A percentile compares a stretch with the other conserved stretches of the same genome.
Evolutionary conservation across 2,113 vertebrate species (phyloP).

Genomic region (Excalfactoria chinensis): DNA sequence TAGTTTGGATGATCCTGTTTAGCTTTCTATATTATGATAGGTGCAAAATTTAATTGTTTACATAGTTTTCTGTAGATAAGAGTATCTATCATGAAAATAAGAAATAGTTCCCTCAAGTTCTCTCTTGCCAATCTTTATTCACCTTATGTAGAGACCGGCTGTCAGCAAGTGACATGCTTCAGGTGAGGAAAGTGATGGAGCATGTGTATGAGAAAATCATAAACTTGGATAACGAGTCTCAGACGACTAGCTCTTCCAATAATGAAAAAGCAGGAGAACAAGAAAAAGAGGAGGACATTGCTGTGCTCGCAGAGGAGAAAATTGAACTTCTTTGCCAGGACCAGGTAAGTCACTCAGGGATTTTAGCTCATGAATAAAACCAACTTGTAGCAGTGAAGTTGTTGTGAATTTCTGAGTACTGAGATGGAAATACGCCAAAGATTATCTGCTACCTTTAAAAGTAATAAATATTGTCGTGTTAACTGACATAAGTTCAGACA

Average conservation of each 20-base stretch:
- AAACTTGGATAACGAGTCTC: conserved; percentile 96
- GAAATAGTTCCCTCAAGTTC: neutral
- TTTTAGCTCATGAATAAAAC: neutral
- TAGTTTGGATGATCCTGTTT: neutral
- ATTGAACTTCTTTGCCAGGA: conserved; percentile 98
- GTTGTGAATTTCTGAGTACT: neutral
- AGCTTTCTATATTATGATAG: neutral
- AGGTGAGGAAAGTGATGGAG: conserved; percentile 98
- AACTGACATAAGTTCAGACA: neutral
- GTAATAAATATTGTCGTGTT: fast-evolving
- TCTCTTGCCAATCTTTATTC: neutral
- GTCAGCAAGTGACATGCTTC: conserved; percentile 98
- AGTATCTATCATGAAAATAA: neutral
- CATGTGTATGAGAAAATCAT: conserved; percentile 99
- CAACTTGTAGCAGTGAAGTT: neutral
- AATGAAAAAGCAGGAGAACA: conserved; percentile 94
- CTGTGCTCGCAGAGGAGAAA: conserved; percentile 97
- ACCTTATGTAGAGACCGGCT: conserved; percentile 86
- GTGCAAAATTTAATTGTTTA: neutral
- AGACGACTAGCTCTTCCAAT: conserved; percentile 95
- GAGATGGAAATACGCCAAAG: neutral
- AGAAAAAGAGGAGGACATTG: conserved; percentile 97
- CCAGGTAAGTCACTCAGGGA: conserved; percentile 81
- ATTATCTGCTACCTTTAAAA: neutral
- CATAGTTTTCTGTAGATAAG: neutral